Evolutionary conservation across 2,888 invertebrate species (phyloP).

Genomic region (Mythimna lalbum): DNA sequence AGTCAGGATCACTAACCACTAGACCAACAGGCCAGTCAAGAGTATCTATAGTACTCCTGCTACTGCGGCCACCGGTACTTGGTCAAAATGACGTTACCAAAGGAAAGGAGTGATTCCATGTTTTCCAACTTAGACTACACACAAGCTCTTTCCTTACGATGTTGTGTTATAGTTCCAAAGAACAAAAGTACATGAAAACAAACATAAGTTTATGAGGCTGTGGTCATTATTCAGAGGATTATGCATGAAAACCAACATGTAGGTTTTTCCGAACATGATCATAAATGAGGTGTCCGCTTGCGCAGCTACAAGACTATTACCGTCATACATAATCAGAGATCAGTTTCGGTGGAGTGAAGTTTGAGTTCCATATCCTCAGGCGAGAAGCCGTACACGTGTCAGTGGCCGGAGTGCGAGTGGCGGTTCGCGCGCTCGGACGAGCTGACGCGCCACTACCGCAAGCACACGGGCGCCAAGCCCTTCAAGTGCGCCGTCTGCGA

Average conservation of each 20-base stretch:
- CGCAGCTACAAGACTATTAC: neutral
- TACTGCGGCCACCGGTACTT: neutral
- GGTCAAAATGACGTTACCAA: neutral
- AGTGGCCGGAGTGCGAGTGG: slow-evolving; percentile 99
- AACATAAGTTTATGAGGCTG: neutral
- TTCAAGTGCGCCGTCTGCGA: slow-evolving; percentile 99
- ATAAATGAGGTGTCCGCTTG: neutral
- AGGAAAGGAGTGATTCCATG: neutral
- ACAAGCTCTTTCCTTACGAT: too few species aligned
- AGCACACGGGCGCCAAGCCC: slow-evolving; percentile 99
- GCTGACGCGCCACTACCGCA: slow-evolving; percentile 98
- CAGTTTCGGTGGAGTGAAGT: slow-evolving; percentile 17
- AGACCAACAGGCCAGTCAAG: too few species aligned
- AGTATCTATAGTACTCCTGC: too few species aligned
- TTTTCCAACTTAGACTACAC: neutral
- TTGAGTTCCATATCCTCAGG: slow-evolving; percentile 89
- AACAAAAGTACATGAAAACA: too few species aligned
- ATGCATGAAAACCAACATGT: neutral
- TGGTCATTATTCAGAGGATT: neutral
- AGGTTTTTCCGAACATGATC: neutral
- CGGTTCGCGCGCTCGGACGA: slow-evolving; percentile 99
- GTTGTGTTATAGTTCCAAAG: neutral
- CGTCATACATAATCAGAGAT: neutral
- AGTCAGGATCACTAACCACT: too few species aligned
- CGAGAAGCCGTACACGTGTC: slow-evolving; percentile 99